phyloP scores from a whole-genome alignment of 2,797 vertebrate species.

The Mormyrops boulengeri region DNA sequence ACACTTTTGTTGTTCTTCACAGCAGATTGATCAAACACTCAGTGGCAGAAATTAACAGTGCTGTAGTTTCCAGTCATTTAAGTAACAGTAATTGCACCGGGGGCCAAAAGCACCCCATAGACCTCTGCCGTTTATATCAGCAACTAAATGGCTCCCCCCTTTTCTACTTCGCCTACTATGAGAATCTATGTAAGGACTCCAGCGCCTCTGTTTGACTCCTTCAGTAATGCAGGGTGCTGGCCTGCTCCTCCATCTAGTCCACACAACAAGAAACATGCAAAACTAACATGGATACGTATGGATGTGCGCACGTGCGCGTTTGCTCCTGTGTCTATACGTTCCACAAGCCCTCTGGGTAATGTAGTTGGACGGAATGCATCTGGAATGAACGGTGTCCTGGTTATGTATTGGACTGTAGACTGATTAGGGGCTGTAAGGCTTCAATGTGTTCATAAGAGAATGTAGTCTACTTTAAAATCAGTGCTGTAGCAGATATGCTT shows the following conservation, averaged over 20 bases:
- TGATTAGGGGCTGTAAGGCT: conserved; percentile 19
- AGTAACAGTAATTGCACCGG: background rate
- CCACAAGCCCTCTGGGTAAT: conserved; percentile 8
- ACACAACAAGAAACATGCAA: conserved; percentile 73
- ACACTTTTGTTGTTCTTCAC: conserved; percentile 21
- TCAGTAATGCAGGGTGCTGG: conserved; percentile 39
- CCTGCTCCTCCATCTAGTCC: conserved; percentile 55
- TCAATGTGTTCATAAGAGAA: background rate
- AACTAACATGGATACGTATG: conserved; percentile 60
- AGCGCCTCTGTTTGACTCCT: conserved; percentile 39
- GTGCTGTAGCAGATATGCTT: conserved; percentile 1
- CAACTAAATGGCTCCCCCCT: conserved; percentile 47
- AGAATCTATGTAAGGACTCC: conserved; percentile 61
- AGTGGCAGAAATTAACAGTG: background rate
- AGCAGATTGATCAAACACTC: conserved; percentile 23
- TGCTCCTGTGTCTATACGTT: conserved; percentile 34
- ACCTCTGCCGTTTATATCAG: conserved; percentile 40
- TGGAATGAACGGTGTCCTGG: conserved; percentile 3
- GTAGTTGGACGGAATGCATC: background rate
- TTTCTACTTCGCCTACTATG: conserved; percentile 58
- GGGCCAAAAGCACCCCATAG: conserved; percentile 49
- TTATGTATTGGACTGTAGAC: background rate
- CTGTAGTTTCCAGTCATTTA: conserved; percentile 8
- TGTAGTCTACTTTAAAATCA: background rate
- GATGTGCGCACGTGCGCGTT: conserved; percentile 41